These are phyloP conservation scores for Salvelinus sp. DNA, from an alignment of 2,113 vertebrate species.

Conservation along the genomic window DNA sequence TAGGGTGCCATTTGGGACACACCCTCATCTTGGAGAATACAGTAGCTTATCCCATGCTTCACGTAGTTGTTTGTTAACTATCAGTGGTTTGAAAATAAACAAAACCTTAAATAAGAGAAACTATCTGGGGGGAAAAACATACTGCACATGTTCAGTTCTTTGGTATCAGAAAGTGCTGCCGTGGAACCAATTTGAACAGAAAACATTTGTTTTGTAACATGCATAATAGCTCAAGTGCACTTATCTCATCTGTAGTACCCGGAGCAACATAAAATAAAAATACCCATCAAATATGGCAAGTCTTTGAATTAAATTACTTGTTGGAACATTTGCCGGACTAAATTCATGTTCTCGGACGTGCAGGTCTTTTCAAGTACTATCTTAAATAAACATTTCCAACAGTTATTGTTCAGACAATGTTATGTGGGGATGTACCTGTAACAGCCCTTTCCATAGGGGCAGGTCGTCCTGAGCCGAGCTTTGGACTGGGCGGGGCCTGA, in stretches of 20 bases:
- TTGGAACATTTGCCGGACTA: not conserved
- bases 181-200: not conserved
- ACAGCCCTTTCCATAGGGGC: constrained; percentile 72
- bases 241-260: not conserved
- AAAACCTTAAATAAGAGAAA: not conserved
- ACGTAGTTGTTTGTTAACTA: not conserved
- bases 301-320: not conserved
- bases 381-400: not conserved
- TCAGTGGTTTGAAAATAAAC: not conserved
- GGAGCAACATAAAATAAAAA: no score
- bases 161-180: not conserved
- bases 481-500: constrained; percentile 16
- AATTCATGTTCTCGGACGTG: no score
- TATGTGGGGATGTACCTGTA: constrained; percentile 68
- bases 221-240: not conserved
- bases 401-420: not conserved
- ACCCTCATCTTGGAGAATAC: not conserved
- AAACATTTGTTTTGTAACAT: not conserved
- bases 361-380: no score
- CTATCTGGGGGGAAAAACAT: not conserved
- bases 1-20: no score
- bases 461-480: constrained; percentile 35
- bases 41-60: not conserved
- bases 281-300: constrained; percentile 5
- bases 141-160: not conserved